Conservation (phyloP, 2,888 invertebrate species). For the Drosophila rubida region DNA sequence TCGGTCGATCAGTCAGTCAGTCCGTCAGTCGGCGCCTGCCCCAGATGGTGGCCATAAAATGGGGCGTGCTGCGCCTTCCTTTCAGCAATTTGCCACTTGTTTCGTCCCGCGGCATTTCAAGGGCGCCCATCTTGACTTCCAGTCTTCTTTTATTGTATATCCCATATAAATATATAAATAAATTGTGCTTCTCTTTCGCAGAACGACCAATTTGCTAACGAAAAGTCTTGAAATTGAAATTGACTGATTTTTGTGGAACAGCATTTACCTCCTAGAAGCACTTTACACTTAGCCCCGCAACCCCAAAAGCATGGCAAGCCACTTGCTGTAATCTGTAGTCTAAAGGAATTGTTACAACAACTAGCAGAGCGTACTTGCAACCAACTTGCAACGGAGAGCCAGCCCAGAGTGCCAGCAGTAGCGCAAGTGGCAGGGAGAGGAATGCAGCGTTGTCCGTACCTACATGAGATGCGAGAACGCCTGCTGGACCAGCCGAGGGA, state of each 20-base stretch:
- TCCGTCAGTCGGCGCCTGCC: conserved; percentile 12
- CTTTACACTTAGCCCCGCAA: conserved; percentile 35
- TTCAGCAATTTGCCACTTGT: conserved; percentile 50
- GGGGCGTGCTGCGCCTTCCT: conserved; percentile 23
- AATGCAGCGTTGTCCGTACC: conserved; percentile 92
- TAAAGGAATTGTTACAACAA: no score
- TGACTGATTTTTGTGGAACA: conserved; percentile 77
- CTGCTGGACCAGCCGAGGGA: conserved; percentile 89
- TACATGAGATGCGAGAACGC: conserved; percentile 97
- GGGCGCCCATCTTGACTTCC: no score
- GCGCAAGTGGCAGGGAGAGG: conserved; percentile 61
- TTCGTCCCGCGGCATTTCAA: no score
- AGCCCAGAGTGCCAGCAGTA: no score
- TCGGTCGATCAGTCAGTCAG: conserved; percentile 3
- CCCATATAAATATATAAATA: neutral
- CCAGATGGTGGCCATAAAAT: conserved; percentile 31
- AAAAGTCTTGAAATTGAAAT: conserved; percentile 72
- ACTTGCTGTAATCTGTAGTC: conserved; percentile 21
- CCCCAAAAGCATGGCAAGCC: conserved; percentile 25
- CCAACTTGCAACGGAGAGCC: no score
- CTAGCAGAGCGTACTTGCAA: no score
- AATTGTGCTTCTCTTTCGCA: conserved; percentile 54
- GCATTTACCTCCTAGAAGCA: conserved; percentile 51
- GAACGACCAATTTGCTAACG: conserved; percentile 70
- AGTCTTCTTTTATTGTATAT: neutral